Percentiles rank a stretch among this genome's conserved stretches.
Evolutionary conservation across 2,113 vertebrate genomes (phyloP).

Genomic region (Dasyprocta punctata): DNA sequence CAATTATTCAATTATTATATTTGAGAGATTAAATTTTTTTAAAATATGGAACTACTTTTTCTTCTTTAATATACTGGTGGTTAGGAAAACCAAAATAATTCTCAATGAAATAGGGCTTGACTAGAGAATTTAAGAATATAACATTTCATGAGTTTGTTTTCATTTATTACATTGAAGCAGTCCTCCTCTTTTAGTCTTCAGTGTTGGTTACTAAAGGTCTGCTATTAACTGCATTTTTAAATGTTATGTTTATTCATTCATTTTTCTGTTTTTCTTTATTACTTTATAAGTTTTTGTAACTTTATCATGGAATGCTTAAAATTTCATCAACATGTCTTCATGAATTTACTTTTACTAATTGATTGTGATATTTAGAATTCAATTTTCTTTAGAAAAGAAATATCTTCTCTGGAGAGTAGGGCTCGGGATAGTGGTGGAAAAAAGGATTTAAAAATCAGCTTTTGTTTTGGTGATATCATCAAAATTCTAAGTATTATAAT

Average conservation of each 20-base stretch:
- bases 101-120: neutral
- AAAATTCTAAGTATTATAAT: neutral
- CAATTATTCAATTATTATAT: constrained; percentile 10
- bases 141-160: neutral
- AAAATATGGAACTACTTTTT: neutral
- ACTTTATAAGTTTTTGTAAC: neutral
- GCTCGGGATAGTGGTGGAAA: neutral
- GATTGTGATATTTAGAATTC: neutral
- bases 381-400: neutral
- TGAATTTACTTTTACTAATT: neutral
- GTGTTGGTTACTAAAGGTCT: neutral
- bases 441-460: neutral
- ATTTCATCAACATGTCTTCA: neutral
- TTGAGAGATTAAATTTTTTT: neutral
- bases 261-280: neutral
- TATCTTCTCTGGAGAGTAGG: neutral
- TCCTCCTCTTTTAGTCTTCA: neutral
- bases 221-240: neutral
- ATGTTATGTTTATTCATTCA: neutral
- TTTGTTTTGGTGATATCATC: neutral
- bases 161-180: neutral
- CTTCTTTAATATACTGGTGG: neutral
- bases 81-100: neutral
- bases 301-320: neutral
- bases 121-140: neutral